phyloP scores from a whole-genome alignment of 2,888 invertebrate genomes.

The Polymixis lichenea region DNA sequence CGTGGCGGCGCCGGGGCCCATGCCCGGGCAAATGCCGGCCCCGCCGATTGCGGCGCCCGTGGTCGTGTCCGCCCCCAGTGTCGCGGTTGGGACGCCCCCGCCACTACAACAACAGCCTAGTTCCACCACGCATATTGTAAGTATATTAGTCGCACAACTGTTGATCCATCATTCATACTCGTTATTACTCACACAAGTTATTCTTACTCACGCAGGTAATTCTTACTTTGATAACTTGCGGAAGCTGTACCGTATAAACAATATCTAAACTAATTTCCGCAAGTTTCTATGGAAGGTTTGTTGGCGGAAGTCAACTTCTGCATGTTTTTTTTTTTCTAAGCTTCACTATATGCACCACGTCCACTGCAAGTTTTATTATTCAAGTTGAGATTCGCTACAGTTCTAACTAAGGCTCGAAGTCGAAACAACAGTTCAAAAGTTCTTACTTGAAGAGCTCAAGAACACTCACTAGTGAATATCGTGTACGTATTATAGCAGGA shows the following conservation, averaged over 20 bases:
- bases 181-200: not conserved
- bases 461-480: not conserved
- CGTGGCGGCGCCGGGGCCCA: slow-evolving; percentile 78
- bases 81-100: slow-evolving; percentile 67
- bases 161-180: not conserved
- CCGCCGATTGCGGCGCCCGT: slow-evolving; percentile 70
- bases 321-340: slow-evolving; percentile 6
- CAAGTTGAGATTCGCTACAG: not conserved
- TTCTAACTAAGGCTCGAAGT: not conserved
- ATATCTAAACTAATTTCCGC: not conserved
- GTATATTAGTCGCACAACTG: slow-evolving; percentile 24
- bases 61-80: slow-evolving; percentile 72
- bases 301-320: not conserved
- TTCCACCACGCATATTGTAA: slow-evolving; percentile 78
- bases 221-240: not conserved
- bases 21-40: slow-evolving; percentile 75
- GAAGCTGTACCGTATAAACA: not conserved
- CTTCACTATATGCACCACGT: not conserved
- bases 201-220: not conserved
- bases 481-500: not conserved
- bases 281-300: not conserved
- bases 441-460: not conserved
- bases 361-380: slow-evolving; percentile 5
- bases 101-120: slow-evolving; percentile 71
- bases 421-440: not conserved